phyloP scores from a whole-genome alignment of 2,113 vertebrate genomes.

The Coracopsis vasa region DNA sequence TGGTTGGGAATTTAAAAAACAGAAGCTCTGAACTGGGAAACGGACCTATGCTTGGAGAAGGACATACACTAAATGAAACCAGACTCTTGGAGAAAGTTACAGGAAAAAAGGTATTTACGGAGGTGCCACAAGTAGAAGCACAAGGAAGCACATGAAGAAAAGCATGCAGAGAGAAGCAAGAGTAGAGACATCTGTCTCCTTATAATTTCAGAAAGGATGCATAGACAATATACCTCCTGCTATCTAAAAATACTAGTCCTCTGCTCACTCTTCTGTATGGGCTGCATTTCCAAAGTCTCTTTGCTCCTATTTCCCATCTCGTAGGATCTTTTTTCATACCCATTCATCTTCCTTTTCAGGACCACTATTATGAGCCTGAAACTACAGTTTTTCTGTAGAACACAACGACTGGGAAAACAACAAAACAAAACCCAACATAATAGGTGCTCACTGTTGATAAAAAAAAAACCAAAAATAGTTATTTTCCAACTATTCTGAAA shows the following conservation, averaged over 20 bases:
- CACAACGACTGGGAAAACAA: neutral
- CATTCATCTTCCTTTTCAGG: neutral
- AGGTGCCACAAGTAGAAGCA: neutral
- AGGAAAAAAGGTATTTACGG: neutral
- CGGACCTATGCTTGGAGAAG: neutral
- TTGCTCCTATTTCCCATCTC: neutral
- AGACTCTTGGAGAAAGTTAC: neutral
- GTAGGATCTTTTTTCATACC: fast-evolving
- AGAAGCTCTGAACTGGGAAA: neutral
- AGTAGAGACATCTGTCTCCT: neutral
- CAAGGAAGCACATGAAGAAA: neutral
- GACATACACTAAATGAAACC: neutral
- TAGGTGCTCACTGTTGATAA: neutral
- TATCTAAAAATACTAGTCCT: neutral
- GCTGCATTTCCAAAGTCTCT: neutral
- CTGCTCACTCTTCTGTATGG: neutral
- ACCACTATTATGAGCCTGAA: neutral
- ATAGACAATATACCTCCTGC: neutral
- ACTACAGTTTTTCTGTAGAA: neutral
- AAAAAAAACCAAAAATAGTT: neutral
- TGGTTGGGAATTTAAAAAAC: neutral
- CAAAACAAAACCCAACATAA: neutral
- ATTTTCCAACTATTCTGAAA: neutral
- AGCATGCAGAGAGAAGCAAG: neutral
- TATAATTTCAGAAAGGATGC: neutral